These are phyloP conservation scores for Cantharis rufa DNA, from an alignment of 2,888 invertebrate species.

Conservation along the genomic window DNA sequence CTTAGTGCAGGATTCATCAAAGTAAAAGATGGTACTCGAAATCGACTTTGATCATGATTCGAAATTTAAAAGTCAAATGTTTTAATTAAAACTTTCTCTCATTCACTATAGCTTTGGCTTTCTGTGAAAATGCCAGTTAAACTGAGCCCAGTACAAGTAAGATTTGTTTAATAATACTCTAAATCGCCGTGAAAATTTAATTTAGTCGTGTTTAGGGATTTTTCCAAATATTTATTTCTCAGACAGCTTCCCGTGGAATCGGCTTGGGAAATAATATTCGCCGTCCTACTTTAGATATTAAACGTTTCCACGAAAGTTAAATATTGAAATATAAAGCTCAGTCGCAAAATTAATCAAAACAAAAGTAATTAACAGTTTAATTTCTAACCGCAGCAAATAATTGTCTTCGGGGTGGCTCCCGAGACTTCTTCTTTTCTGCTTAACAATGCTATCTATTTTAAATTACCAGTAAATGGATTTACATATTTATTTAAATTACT, in stretches of 20 bases:
- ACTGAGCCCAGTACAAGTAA: conserved; percentile 6
- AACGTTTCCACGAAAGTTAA: background rate
- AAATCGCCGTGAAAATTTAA: background rate
- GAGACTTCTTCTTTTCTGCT: background rate
- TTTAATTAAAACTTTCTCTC: conserved; percentile 15
- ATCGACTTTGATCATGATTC: conserved; percentile 4
- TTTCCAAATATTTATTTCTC: background rate
- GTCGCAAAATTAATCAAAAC: background rate
- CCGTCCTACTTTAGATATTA: background rate
- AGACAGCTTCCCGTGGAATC: background rate
- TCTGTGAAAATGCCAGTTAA: conserved; percentile 12
- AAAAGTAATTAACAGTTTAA: background rate
- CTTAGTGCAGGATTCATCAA: background rate
- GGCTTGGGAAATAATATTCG: background rate
- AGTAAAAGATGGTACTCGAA: background rate
- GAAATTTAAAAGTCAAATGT: conserved; percentile 17
- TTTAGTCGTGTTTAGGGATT: background rate
- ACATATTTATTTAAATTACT: no score
- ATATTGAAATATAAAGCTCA: background rate
- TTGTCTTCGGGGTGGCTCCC: background rate
- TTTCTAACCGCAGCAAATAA: background rate
- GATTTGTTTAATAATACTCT: conserved; percentile 12
- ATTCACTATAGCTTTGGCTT: background rate
- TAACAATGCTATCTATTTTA: no score
- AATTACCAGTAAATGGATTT: no score